phyloP scores from a whole-genome alignment of 2,888 invertebrate species.

The Raillietiella orientalis region DNA sequence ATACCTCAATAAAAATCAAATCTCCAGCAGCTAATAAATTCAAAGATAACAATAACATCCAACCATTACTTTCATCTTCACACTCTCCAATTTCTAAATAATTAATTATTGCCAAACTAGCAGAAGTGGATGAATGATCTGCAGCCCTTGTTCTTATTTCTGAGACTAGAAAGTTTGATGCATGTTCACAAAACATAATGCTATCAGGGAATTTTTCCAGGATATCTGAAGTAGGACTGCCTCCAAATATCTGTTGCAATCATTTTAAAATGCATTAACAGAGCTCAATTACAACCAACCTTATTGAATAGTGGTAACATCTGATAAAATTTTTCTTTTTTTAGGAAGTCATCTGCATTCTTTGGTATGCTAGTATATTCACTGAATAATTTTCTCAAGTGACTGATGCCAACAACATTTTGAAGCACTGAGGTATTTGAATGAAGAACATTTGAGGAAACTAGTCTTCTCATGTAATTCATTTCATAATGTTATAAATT shows the following conservation, averaged over 20 bases:
- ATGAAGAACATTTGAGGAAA: conserved; percentile 4
- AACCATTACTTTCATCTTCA: conserved; percentile 79
- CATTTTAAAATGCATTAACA: conserved; percentile 3
- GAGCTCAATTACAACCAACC: conserved; percentile 19
- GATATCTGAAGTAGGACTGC: conserved; percentile 78
- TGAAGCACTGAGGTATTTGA: conserved; percentile 10
- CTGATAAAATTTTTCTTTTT: conserved; percentile 76
- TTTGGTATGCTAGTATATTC: conserved; percentile 72
- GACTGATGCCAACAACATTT: conserved; percentile 67
- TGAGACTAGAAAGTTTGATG: conserved; percentile 79
- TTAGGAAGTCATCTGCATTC: conserved; percentile 39
- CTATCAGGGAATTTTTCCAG: conserved; percentile 92
- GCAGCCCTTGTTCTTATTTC: conserved; percentile 81
- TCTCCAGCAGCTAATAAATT: conserved; percentile 75
- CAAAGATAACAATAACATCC: conserved; percentile 71
- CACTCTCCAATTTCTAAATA: conserved; percentile 83
- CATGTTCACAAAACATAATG: conserved; percentile 69
- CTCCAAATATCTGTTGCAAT: conserved; percentile 45
- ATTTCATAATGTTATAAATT: no score
- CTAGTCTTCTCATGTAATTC: conserved; percentile 6
- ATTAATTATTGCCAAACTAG: conserved; percentile 83
- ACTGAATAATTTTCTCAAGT: conserved; percentile 76
- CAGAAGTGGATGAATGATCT: conserved; percentile 80
- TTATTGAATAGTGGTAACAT: conserved; percentile 95
- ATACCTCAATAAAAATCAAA: conserved; percentile 52